These are phyloP conservation scores for Phengaris alcon DNA, from an alignment of 2,888 invertebrate genomes.

Conservation along the genomic window DNA sequence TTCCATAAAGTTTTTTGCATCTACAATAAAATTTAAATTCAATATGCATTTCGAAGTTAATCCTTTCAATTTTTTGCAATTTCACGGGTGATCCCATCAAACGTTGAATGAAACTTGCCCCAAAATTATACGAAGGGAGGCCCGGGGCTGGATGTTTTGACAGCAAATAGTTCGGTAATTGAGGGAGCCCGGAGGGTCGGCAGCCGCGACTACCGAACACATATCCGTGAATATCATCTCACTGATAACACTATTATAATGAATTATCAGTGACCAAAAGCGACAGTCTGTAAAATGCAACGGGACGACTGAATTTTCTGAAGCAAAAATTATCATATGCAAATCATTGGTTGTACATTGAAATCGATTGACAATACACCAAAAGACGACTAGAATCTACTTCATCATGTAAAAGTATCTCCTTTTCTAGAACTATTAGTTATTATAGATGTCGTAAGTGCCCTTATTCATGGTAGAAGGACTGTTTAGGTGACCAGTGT, in stretches of 20 bases:
- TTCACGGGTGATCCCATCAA: conserved; percentile 13
- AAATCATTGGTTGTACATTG: too few relatives aligned
- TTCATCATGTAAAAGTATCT: too few relatives aligned
- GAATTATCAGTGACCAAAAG: neutral
- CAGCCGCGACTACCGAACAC: conserved; percentile 29
- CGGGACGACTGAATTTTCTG: too few relatives aligned
- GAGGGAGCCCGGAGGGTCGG: conserved; percentile 40
- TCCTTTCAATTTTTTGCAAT: conserved; percentile 19
- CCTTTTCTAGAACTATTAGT: neutral
- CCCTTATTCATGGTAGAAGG: too few relatives aligned
- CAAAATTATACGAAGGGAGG: conserved; percentile 29
- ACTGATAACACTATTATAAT: neutral
- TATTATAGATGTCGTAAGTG: neutral
- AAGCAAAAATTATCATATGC: too few relatives aligned
- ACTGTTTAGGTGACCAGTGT: neutral
- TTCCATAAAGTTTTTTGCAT: neutral
- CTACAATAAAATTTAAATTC: neutral
- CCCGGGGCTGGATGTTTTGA: conserved; percentile 30
- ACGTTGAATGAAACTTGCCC: conserved; percentile 16
- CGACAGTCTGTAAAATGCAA: neutral
- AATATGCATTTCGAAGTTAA: neutral
- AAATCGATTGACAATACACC: too few relatives aligned
- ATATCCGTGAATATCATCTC: conserved; percentile 38
- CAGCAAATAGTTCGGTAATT: conserved; percentile 62
- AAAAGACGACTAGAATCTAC: too few relatives aligned